A percentile compares a stretch with the other conserved stretches of the same genome.
Evolutionary conservation across 2,888 invertebrate species (phyloP).

Genomic region (Noctua pronuba): DNA sequence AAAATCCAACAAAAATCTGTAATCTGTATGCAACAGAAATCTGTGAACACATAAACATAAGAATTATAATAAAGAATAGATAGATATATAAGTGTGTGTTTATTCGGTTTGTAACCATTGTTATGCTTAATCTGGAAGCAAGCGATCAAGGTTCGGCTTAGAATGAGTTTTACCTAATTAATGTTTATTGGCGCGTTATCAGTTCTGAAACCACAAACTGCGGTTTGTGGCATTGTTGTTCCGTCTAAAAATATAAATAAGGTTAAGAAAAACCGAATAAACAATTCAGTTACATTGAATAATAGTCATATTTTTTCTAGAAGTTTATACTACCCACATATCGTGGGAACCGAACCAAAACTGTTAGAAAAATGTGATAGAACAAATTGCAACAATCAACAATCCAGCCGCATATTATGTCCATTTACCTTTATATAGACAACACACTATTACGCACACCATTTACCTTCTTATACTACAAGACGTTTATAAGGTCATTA

Average conservation of each 20-base stretch:
- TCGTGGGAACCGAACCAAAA: slow-evolving; percentile 61
- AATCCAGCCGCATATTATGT: slow-evolving; percentile 57
- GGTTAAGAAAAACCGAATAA: background rate
- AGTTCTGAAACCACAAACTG: slow-evolving; percentile 44
- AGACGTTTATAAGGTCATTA: slow-evolving; percentile 61
- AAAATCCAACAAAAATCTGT: background rate
- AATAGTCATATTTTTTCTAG: slow-evolving; percentile 5
- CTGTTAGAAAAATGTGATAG: slow-evolving; percentile 48
- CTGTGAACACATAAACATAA: background rate
- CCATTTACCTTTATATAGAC: slow-evolving; percentile 61
- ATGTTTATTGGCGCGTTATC: slow-evolving; percentile 37
- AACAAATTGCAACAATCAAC: slow-evolving; percentile 45
- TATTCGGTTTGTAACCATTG: slow-evolving; percentile 11
- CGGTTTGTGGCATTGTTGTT: slow-evolving; percentile 29
- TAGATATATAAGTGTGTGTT: background rate
- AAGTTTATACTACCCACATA: slow-evolving; percentile 25
- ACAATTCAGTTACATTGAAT: slow-evolving; percentile 10
- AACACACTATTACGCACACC: slow-evolving; percentile 54
- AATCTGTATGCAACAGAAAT: background rate
- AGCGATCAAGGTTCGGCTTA: slow-evolving; percentile 27
- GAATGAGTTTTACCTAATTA: slow-evolving; percentile 24
- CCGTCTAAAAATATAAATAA: slow-evolving; percentile 36
- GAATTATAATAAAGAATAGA: too few species aligned
- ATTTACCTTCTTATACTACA: slow-evolving; percentile 35
- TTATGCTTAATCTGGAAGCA: slow-evolving; percentile 6